phyloP scores from a whole-genome alignment of 2,113 vertebrate genomes.

The Pundamilia nyererei region DNA sequence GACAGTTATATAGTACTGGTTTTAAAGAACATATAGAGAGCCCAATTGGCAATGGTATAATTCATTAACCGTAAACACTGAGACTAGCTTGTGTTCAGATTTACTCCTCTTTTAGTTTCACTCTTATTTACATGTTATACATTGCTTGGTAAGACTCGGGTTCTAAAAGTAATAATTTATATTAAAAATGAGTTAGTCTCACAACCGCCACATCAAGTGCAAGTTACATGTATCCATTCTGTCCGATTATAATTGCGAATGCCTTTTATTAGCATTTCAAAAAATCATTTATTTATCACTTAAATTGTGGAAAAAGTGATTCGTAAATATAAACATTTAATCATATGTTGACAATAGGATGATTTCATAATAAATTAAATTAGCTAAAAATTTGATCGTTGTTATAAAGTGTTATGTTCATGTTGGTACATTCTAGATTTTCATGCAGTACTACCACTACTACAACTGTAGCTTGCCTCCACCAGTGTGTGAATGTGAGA shows the following conservation, averaged over 20 bases:
- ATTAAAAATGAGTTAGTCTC: not conserved
- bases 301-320: no score
- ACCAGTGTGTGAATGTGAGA: no score
- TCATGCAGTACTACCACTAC: not conserved
- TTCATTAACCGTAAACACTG: not conserved
- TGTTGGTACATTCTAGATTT: not conserved
- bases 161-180: not conserved
- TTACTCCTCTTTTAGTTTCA: not conserved
- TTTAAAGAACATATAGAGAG: not conserved
- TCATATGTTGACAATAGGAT: not conserved
- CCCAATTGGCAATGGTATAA: not conserved
- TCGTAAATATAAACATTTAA: not conserved
- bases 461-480: not conserved
- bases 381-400: not conserved
- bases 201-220: not conserved
- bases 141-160: not conserved
- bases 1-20: not conserved
- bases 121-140: not conserved
- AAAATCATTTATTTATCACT: not conserved
- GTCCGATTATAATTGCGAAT: accelerated
- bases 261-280: not conserved
- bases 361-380: not conserved
- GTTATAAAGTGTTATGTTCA: not conserved
- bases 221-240: not conserved
- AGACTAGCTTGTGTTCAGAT: not conserved